phyloP scores from a whole-genome alignment of 2,113 vertebrate genomes.

The Synodontis membranacea region DNA sequence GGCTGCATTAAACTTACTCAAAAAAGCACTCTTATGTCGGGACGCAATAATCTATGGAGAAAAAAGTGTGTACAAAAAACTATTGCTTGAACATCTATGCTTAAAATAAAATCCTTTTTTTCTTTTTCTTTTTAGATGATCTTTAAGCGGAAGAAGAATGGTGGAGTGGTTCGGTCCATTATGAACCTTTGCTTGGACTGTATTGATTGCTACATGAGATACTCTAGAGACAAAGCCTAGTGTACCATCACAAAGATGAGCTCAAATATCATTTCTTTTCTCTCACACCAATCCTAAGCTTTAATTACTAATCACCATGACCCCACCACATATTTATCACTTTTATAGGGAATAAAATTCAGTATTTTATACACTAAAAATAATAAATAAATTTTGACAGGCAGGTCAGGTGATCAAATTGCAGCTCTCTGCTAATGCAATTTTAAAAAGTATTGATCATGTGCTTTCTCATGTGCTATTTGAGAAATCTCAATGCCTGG shows the following conservation, averaged over 20 bases:
- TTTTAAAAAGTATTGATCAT: slow-evolving; percentile 37
- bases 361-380: no score
- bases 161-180: slow-evolving; percentile 49
- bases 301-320: not conserved
- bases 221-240: slow-evolving; percentile 20
- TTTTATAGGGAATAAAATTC: not conserved
- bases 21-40: not conserved
- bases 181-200: slow-evolving; percentile 19
- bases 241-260: not conserved
- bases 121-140: not conserved
- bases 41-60: not conserved
- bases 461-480: not conserved
- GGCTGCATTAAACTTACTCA: no score
- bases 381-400: no score
- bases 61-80: not conserved
- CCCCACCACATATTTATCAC: not conserved
- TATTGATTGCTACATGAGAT: slow-evolving; percentile 60
- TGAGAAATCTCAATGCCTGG: not conserved
- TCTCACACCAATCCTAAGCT: not conserved
- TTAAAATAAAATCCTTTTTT: not conserved
- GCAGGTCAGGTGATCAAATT: not conserved
- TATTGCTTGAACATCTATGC: not conserved
- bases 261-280: slow-evolving; percentile 4
- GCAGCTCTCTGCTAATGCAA: slow-evolving; percentile 20
- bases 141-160: not conserved